Evolutionary conservation across 2,113 vertebrate species (phyloP).

Genomic region (Poecilia latipinna): DNA sequence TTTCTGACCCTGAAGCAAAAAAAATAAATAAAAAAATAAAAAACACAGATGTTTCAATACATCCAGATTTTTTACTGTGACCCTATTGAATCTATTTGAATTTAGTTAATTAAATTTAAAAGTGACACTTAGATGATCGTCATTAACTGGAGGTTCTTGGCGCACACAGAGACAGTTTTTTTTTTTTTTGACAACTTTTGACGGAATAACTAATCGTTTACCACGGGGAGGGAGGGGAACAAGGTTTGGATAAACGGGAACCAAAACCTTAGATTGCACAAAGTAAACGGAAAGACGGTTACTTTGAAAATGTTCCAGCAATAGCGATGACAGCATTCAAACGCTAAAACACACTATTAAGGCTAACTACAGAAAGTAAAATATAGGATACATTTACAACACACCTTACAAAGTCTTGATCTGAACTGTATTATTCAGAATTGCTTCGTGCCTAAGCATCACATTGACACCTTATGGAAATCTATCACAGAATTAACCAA

Average conservation of each 20-base stretch:
- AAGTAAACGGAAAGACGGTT: no score
- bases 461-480: not conserved
- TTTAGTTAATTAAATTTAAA: not conserved
- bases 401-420: not conserved
- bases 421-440: not conserved
- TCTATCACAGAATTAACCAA: not conserved
- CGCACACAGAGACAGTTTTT: no score
- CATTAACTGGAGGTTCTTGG: no score
- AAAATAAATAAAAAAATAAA: not conserved
- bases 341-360: no score
- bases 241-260: not conserved
- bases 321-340: no score
- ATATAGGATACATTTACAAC: not conserved
- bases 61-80: not conserved
- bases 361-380: not conserved
- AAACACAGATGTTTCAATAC: not conserved
- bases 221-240: no score
- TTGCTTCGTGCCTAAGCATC: not conserved
- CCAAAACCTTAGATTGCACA: not conserved
- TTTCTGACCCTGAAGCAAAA: constrained; percentile 84
- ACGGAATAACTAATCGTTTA: not conserved
- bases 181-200: no score
- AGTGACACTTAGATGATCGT: no score
- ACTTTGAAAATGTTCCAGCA: no score
- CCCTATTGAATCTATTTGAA: not conserved